These are phyloP conservation scores for Chrysolina americana DNA, from an alignment of 2,888 invertebrate species.

Conservation along the genomic window DNA sequence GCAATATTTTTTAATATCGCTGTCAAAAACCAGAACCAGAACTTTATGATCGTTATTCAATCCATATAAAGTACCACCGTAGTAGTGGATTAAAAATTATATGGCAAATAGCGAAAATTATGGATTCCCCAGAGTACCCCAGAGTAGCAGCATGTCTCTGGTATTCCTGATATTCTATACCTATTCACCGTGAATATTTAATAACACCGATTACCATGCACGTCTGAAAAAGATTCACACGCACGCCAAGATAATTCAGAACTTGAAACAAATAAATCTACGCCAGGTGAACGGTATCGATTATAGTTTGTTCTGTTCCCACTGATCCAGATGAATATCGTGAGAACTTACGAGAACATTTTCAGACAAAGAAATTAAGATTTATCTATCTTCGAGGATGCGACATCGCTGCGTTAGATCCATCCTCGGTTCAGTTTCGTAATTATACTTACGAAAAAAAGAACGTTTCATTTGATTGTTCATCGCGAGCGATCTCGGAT, in stretches of 20 bases:
- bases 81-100: neutral
- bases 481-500: constrained; percentile 16
- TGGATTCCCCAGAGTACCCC: constrained; percentile 7
- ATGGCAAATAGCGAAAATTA: neutral
- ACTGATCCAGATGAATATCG: constrained; percentile 51
- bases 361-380: constrained; percentile 54
- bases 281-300: constrained; percentile 37
- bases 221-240: constrained; percentile 35
- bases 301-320: constrained; percentile 42
- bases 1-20: too few relatives aligned
- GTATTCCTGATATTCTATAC: constrained; percentile 5
- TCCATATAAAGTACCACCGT: too few relatives aligned
- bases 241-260: constrained; percentile 23
- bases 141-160: neutral
- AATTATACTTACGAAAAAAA: constrained; percentile 25
- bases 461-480: constrained; percentile 18
- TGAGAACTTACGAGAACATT: constrained; percentile 52
- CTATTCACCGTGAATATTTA: constrained; percentile 13
- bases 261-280: constrained; percentile 20
- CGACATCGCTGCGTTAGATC: neutral
- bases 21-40: too few relatives aligned
- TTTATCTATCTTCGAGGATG: constrained; percentile 7
- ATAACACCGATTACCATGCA: constrained; percentile 16
- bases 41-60: too few relatives aligned
- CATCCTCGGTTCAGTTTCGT: constrained; percentile 15